phyloP scores from a whole-genome alignment of 1,140 invertebrate genomes.

The Gonatopus flavifemur region DNA sequence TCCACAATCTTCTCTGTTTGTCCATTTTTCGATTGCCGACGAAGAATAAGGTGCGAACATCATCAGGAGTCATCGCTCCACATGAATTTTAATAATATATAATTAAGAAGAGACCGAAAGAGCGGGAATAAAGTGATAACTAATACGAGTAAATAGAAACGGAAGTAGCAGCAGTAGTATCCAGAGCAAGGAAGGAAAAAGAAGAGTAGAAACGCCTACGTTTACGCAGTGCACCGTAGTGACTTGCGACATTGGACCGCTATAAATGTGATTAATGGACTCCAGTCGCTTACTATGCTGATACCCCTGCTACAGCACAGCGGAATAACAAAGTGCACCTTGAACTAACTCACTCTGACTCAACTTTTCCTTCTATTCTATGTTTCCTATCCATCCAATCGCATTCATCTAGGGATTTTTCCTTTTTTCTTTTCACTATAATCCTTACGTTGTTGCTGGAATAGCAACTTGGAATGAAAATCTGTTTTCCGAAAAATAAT shows the following conservation, averaged over 20 bases:
- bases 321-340: constrained; percentile 50
- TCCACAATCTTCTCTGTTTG: constrained; percentile 6
- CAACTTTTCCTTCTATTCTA: background rate
- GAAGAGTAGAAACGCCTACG: constrained; percentile 28
- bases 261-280: constrained; percentile 56
- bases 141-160: constrained; percentile 9
- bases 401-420: too few species aligned
- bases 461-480: too few species aligned
- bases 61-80: constrained; percentile 6
- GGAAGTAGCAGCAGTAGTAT: background rate
- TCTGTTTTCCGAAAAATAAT: too few species aligned
- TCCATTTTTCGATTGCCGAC: constrained; percentile 23
- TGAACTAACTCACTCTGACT: constrained; percentile 7
- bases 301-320: constrained; percentile 44
- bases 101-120: background rate
- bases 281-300: constrained; percentile 48
- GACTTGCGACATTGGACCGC: constrained; percentile 52
- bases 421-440: too few species aligned
- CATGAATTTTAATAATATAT: constrained; percentile 44
- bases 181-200: background rate
- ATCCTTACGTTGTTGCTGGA: too few species aligned
- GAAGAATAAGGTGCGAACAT: too few species aligned
- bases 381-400: too few species aligned
- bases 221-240: constrained; percentile 45
- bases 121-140: too few species aligned